Conservation (phyloP, 2,797 vertebrate genomes). For the Peromyscus melanophrys region DNA sequence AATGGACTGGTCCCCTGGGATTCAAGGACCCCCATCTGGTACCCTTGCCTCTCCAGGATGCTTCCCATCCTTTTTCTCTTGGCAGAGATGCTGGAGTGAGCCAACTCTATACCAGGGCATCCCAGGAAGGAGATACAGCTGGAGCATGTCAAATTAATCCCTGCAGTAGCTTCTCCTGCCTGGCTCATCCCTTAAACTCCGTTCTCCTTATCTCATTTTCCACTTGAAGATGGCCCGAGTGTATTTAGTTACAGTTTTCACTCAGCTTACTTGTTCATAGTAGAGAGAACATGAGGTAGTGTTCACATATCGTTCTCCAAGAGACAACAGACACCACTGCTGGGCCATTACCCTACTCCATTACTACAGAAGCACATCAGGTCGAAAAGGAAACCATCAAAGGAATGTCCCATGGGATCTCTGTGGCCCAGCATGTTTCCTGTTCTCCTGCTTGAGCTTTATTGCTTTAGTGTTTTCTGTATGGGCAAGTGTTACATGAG, state of each 20-base stretch:
- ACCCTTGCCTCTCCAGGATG: neutral
- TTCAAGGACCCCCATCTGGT: neutral
- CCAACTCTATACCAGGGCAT: neutral
- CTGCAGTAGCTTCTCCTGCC: constrained; percentile 23
- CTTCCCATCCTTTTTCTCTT: constrained; percentile 32
- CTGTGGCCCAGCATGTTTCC: constrained; percentile 33
- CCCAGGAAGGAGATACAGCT: constrained; percentile 4
- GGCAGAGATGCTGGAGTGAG: constrained; percentile 35
- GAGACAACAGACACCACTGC: constrained; percentile 37
- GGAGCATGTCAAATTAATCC: constrained; percentile 49
- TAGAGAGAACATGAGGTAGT: constrained; percentile 42
- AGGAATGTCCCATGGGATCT: constrained; percentile 32
- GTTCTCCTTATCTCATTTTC: constrained; percentile 59
- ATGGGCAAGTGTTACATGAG: constrained; percentile 58
- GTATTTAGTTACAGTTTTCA: constrained; percentile 70
- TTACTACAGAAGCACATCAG: constrained; percentile 50
- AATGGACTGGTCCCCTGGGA: constrained; percentile 8
- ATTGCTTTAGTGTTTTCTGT: constrained; percentile 35
- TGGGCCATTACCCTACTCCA: constrained; percentile 60
- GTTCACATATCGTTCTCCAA: constrained; percentile 66
- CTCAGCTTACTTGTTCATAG: constrained; percentile 52
- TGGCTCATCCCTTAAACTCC: constrained; percentile 18
- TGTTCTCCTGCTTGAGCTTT: neutral
- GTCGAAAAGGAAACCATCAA: neutral
- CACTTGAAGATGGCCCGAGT: constrained; percentile 56